These are phyloP conservation scores for Phortica variegata DNA, from an alignment of 1,140 invertebrate species.

Conservation along the genomic window DNA sequence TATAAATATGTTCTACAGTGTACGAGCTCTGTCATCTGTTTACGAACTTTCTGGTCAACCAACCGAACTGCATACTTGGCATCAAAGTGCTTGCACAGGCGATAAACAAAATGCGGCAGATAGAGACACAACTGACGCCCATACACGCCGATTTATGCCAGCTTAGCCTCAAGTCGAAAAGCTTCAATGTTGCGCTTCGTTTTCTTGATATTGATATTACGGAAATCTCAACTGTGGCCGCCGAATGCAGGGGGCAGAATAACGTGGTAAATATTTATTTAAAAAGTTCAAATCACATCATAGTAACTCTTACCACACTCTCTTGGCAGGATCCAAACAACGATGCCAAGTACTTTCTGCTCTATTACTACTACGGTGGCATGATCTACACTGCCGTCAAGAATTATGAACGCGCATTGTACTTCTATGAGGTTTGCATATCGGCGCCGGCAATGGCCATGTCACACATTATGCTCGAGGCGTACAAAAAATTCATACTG, in stretches of 20 bases:
- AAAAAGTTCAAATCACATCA: background rate
- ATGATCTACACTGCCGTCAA: conserved; percentile 94
- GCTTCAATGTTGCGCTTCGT: conserved; percentile 86
- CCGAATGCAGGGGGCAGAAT: conserved; percentile 42
- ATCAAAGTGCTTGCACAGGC: conserved; percentile 81
- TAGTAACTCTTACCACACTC: conserved; percentile 12
- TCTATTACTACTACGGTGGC: conserved; percentile 97
- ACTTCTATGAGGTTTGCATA: conserved; percentile 93
- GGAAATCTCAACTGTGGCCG: conserved; percentile 69
- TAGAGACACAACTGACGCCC: conserved; percentile 86
- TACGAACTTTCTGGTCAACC: conserved; percentile 76
- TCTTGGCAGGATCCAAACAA: conserved; percentile 66
- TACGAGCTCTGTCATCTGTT: conserved; percentile 84
- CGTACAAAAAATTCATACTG: conserved; percentile 94
- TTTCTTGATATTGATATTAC: conserved; percentile 90
- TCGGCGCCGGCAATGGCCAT: conserved; percentile 91
- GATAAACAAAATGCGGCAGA: conserved; percentile 84
- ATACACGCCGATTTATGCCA: conserved; percentile 93
- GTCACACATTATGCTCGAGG: conserved; percentile 94
- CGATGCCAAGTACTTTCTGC: conserved; percentile 89
- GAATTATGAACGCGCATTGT: conserved; percentile 88
- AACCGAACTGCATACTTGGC: conserved; percentile 74
- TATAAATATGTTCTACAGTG: conserved; percentile 62
- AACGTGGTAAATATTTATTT: conserved; percentile 15
- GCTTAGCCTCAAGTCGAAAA: conserved; percentile 86